Percentiles rank a stretch among this genome's conserved stretches.
phyloP scores from a whole-genome alignment of 1,140 invertebrate genomes.

The Drosophila serrata region DNA sequence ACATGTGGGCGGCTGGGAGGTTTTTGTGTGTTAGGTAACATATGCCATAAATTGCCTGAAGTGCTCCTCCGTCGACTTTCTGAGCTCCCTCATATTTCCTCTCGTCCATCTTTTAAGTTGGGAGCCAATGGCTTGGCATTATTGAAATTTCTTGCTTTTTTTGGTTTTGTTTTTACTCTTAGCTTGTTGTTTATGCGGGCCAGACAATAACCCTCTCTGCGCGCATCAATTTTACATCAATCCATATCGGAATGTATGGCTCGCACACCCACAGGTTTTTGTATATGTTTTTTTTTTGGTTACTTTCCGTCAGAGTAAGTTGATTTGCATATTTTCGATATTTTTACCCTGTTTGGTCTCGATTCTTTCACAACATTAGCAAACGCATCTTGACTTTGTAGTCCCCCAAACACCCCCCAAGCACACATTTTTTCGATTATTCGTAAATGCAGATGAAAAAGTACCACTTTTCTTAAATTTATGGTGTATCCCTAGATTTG shows the following conservation, averaged over 20 bases:
- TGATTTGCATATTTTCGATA: slow-evolving; percentile 72
- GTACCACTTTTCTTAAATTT: slow-evolving; percentile 7
- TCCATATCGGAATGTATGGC: slow-evolving; percentile 60
- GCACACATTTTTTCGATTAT: background rate
- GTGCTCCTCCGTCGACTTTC: slow-evolving; percentile 68
- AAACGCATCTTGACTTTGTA: slow-evolving; percentile 54
- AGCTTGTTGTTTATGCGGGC: slow-evolving; percentile 77
- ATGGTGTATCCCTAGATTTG: background rate
- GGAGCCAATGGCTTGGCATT: slow-evolving; percentile 70
- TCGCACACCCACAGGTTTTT: slow-evolving; percentile 23
- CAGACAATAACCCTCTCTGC: slow-evolving; percentile 79
- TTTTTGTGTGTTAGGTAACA: slow-evolving; percentile 69
- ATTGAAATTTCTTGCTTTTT: slow-evolving; percentile 74
- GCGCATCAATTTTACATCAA: slow-evolving; percentile 81
- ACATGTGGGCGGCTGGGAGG: slow-evolving; percentile 38
- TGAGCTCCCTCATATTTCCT: slow-evolving; percentile 31
- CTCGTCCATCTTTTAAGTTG: slow-evolving; percentile 48
- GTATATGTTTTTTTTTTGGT: slow-evolving; percentile 27
- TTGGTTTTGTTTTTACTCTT: slow-evolving; percentile 44
- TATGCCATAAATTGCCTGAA: slow-evolving; percentile 82
- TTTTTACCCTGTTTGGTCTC: slow-evolving; percentile 58
- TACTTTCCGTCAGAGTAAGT: slow-evolving; percentile 46
- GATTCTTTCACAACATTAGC: slow-evolving; percentile 69
- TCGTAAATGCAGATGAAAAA: slow-evolving; percentile 22
- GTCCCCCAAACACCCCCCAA: background rate